phyloP scores from a whole-genome alignment of 2,113 vertebrate genomes.

The Acrocephalus arundinaceus region DNA sequence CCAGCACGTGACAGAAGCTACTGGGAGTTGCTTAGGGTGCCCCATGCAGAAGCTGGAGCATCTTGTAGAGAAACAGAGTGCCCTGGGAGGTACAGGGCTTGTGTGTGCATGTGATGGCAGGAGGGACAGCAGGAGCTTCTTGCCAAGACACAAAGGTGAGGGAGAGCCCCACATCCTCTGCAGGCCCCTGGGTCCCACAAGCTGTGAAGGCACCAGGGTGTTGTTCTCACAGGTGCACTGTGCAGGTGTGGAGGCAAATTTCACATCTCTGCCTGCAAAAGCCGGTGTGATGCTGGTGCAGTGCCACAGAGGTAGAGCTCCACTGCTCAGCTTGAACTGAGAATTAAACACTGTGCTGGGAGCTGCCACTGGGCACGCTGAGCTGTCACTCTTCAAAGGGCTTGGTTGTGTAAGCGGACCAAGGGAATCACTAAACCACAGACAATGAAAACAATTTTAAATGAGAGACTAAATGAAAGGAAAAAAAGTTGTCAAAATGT shows the following conservation, averaged over 20 bases:
- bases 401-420: constrained; percentile 1
- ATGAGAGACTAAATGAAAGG: constrained; percentile 53
- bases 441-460: constrained; percentile 61
- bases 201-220: neutral
- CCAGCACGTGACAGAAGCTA: neutral
- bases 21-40: neutral
- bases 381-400: constrained; percentile 48
- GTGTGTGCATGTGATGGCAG: neutral
- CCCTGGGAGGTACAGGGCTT: neutral
- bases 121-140: neutral
- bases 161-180: neutral
- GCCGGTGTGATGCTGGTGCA: neutral
- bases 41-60: neutral
- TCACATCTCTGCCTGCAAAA: neutral
- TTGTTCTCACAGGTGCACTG: neutral
- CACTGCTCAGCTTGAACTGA: neutral
- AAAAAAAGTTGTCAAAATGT: constrained; percentile 53
- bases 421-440: constrained; percentile 41
- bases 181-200: neutral
- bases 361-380: neutral
- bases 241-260: neutral
- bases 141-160: neutral
- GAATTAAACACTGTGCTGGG: neutral
- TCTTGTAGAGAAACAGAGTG: neutral
- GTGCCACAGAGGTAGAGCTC: neutral